Evolutionary conservation across 2,113 vertebrate species (phyloP).

Genomic region (Pedetes capensis): DNA sequence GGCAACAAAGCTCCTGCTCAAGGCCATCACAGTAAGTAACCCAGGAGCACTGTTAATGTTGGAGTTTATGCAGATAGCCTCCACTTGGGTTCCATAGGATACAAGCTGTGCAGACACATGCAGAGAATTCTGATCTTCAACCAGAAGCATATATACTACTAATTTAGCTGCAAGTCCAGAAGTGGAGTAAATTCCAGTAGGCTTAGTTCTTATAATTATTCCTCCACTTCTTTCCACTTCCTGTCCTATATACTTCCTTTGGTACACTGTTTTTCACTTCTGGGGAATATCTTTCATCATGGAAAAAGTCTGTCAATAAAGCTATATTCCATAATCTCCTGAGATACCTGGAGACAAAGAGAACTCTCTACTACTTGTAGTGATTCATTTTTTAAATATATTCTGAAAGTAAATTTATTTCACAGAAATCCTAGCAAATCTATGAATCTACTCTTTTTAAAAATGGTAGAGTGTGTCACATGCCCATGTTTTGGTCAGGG

Average conservation of each 20-base stretch:
- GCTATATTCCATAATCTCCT: background rate
- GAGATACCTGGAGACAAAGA: background rate
- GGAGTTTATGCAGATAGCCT: background rate
- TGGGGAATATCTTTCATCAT: background rate
- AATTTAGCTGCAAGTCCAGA: background rate
- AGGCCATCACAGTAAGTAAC: background rate
- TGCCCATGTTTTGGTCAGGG: background rate
- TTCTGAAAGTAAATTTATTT: background rate
- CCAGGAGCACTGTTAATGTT: background rate
- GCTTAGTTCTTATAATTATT: background rate
- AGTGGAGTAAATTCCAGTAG: background rate
- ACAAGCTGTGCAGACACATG: background rate
- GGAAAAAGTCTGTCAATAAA: background rate
- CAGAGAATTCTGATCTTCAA: background rate
- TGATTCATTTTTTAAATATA: background rate
- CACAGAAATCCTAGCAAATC: background rate
- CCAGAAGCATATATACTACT: background rate
- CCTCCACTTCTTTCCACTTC: background rate
- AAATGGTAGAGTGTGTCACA: background rate
- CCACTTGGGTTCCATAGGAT: background rate
- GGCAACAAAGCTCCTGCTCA: background rate
- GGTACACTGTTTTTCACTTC: background rate
- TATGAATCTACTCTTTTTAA: background rate
- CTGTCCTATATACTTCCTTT: background rate
- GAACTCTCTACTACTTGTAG: background rate